phyloP scores from a whole-genome alignment of 2,797 vertebrate species.

The Enteromius unitaeniatus region DNA sequence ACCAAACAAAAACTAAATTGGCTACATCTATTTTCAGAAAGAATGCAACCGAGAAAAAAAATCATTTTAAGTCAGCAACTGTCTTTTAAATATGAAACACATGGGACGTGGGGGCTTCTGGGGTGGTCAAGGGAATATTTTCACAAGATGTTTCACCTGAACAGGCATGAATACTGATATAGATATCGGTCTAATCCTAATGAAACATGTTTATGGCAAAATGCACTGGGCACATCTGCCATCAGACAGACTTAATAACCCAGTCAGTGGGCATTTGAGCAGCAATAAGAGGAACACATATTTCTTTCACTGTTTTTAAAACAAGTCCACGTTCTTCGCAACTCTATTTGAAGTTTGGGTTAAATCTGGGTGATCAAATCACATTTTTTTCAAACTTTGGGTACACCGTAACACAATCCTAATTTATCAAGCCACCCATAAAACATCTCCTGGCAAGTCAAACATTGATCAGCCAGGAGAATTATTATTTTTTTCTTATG shows the following conservation, averaged over 20 bases:
- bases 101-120: constrained; percentile 10
- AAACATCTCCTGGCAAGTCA: constrained; percentile 19
- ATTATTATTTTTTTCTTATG: constrained; percentile 4
- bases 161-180: constrained; percentile 48
- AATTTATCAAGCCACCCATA: constrained; percentile 34
- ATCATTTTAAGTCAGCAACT: constrained; percentile 39
- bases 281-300: constrained; percentile 51
- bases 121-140: constrained; percentile 36
- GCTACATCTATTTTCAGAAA: constrained; percentile 58
- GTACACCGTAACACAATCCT: constrained; percentile 23
- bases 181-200: constrained; percentile 43
- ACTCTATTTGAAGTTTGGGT: constrained; percentile 16
- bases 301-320: constrained; percentile 32
- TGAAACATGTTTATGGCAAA: constrained; percentile 48
- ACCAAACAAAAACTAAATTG: constrained; percentile 62
- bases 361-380: constrained; percentile 27
- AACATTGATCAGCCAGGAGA: not conserved
- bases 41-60: constrained; percentile 55
- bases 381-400: constrained; percentile 28
- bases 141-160: constrained; percentile 37
- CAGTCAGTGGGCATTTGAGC: constrained; percentile 54
- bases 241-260: constrained; percentile 39
- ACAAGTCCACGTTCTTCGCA: constrained; percentile 36
- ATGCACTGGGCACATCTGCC: constrained; percentile 41
- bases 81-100: constrained; percentile 34